Base-by-base conservation (phyloP, 2,888 invertebrate genomes). In the Andrena flavipes region DNA sequence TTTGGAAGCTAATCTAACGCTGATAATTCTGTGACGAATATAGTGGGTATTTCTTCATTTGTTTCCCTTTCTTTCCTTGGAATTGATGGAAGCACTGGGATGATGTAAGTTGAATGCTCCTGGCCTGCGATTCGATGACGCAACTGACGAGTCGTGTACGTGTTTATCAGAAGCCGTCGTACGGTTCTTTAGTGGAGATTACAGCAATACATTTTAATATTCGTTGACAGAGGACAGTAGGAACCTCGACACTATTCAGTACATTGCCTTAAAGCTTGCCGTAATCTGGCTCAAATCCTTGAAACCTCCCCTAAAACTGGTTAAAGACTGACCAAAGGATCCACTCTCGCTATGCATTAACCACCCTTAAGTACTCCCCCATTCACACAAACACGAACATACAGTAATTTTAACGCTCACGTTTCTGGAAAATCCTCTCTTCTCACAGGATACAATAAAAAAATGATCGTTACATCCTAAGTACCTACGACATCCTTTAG, bases 21-120 rank as follows among this genome's bases (percentile, higher is more conserved):
- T 62, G 75, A 72, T 76, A 72, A 76, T 76, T 74, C 30, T 16
- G 10, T 54, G 42, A 20, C 54, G 13, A 30, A 54, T 1, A 16
- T 33, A 4, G 49, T 20, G 3, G 20, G 7, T 35, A n/a, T 8
- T 59, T 48, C 23, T 59, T 30, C 30, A 13, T 67, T 30, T 30
- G 6, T 13, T 23, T 62, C n/a, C 7, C 13, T 1, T 35, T 72
- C 33, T 65, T 29, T 42, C 16, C 0, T 10, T 26, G 20, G 26
- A 20, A 20, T 20, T 26, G 65, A 23, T 6, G n/a, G 42, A 62
- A 51, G 23, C 74, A 75, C 49, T 49, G 48, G 59, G 62, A 65
- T 49, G 23, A n/a, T 20, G 63, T 29, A n/a, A 42, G 65, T 16
- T 16, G 33, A 30, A 26, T 42, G 64, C 65, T 59, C 64, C 30